Conservation (phyloP, 2,797 vertebrate genomes). For the Chaenodraco wilsoni region DNA sequence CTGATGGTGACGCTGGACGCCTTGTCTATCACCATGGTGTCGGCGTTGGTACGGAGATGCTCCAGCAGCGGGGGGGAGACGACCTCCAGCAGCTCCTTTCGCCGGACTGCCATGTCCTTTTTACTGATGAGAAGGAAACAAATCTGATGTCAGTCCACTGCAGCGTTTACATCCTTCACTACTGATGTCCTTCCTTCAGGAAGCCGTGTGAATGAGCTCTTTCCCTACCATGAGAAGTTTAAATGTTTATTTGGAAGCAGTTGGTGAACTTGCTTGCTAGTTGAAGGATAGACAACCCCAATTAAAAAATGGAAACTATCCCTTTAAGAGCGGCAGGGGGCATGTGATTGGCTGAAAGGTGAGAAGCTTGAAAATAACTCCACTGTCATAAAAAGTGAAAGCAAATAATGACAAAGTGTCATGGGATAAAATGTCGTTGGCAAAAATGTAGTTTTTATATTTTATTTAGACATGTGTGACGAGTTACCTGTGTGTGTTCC, state of each 20-base stretch:
- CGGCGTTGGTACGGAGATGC: conserved; percentile 85
- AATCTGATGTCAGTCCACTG: background rate
- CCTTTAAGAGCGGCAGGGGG: too few relatives aligned
- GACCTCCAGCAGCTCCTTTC: conserved; percentile 89
- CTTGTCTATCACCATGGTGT: conserved; percentile 88
- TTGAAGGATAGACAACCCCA: too few relatives aligned
- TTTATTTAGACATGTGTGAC: too few relatives aligned
- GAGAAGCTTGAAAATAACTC: too few relatives aligned
- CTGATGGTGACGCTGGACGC: conserved; percentile 87
- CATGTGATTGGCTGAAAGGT: too few relatives aligned
- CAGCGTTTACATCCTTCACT: background rate
- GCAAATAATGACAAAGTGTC: too few relatives aligned
- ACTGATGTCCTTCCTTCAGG: background rate
- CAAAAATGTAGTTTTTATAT: too few relatives aligned
- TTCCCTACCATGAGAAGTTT: too few relatives aligned
- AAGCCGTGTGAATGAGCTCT: background rate
- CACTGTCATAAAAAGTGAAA: too few relatives aligned
- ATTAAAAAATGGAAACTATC: too few relatives aligned
- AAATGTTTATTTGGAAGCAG: background rate
- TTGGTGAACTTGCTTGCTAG: background rate
- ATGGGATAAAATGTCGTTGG: too few relatives aligned
- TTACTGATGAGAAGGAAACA: conserved; percentile 81
- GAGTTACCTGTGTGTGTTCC: conserved; percentile 89
- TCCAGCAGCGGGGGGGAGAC: conserved; percentile 87
- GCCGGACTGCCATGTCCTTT: conserved; percentile 87